Evolutionary conservation across 2,888 invertebrate genomes (phyloP).

Genomic region (Crematogaster levior): DNA sequence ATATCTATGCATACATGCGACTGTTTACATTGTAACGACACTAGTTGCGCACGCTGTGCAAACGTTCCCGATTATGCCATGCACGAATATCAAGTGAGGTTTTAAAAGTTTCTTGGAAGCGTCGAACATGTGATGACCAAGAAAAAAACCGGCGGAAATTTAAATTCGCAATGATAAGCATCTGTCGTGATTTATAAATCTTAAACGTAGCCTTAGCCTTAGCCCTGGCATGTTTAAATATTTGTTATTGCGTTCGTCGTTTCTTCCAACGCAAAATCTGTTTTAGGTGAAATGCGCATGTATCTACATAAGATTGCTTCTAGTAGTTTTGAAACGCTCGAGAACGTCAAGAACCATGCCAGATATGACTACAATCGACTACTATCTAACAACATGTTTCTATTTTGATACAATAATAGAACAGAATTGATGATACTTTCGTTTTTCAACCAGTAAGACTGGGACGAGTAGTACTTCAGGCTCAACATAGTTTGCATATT

Average conservation of each 20-base stretch:
- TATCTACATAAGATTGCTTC: not conserved
- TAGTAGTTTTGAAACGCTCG: not conserved
- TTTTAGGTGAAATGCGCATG: not conserved
- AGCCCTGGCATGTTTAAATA: not conserved
- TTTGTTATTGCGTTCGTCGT: not conserved
- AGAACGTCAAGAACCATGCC: not conserved
- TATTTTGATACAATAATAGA: not conserved
- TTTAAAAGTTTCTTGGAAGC: conserved; percentile 34
- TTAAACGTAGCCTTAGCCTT: not conserved
- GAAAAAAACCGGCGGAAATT: conserved; percentile 28
- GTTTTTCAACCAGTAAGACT: not conserved
- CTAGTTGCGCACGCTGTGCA: conserved; percentile 42
- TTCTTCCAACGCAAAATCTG: not conserved
- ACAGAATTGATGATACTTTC: not conserved
- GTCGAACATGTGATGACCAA: not conserved
- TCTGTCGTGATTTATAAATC: conserved; percentile 37
- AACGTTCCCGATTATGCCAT: conserved; percentile 39
- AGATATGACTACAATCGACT: not conserved
- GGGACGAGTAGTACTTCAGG: not conserved
- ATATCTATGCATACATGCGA: conserved; percentile 23
- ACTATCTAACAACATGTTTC: not conserved
- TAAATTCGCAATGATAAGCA: conserved; percentile 18
- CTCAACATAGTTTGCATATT: not conserved
- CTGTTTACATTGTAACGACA: conserved; percentile 49
- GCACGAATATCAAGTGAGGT: conserved; percentile 19